Evolutionary conservation across 2,888 invertebrate genomes (phyloP).

Genomic region (Pomacea canaliculata): DNA sequence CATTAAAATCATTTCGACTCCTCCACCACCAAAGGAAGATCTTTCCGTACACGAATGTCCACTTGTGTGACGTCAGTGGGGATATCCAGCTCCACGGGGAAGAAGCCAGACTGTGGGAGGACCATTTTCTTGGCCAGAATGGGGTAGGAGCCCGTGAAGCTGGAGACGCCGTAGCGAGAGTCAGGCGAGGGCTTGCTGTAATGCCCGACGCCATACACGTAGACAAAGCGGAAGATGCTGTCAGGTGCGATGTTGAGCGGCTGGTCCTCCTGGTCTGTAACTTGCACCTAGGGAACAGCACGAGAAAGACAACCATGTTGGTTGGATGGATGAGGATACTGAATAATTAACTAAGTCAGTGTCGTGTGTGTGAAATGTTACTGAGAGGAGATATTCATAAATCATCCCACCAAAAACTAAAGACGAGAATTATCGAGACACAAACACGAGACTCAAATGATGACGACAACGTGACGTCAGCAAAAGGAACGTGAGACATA

Average conservation of each 20-base stretch:
- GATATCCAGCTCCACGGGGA: conserved; percentile 21
- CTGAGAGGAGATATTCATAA: too few relatives aligned
- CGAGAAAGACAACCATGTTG: too few relatives aligned
- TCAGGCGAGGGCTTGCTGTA: conserved; percentile 15
- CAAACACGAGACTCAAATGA: too few relatives aligned
- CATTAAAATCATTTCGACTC: neutral
- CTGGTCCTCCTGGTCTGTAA: conserved; percentile 12
- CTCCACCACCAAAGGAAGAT: neutral
- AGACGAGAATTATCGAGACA: too few relatives aligned
- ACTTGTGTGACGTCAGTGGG: conserved; percentile 17
- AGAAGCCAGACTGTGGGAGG: conserved; percentile 16
- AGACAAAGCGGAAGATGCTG: conserved; percentile 15
- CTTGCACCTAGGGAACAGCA: neutral
- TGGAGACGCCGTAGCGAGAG: neutral
- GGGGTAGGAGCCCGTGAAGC: conserved; percentile 20
- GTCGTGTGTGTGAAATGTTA: too few relatives aligned
- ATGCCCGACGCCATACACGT: conserved; percentile 21
- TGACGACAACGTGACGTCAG: too few relatives aligned
- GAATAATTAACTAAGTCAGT: too few relatives aligned
- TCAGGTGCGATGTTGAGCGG: conserved; percentile 13
- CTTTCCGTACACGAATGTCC: neutral
- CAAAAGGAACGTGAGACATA: neutral
- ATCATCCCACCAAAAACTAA: too few relatives aligned
- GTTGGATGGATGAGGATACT: too few relatives aligned
- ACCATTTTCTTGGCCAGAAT: conserved; percentile 16